phyloP scores from a whole-genome alignment of 2,888 invertebrate species.

The Proisotoma minuta region DNA sequence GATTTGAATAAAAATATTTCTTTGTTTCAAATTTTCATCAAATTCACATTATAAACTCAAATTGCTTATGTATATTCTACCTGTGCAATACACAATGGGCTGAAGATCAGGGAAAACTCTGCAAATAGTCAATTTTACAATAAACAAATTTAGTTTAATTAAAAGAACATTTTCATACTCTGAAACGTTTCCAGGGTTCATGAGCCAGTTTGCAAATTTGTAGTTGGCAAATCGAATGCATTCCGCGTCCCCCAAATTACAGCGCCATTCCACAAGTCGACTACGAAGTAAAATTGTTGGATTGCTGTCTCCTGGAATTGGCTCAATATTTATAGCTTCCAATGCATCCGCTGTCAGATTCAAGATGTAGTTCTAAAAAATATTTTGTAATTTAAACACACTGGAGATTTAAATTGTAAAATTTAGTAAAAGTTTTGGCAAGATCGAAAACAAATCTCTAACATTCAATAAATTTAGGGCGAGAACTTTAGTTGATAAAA shows the following conservation, averaged over 20 bases:
- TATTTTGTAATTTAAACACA: no score
- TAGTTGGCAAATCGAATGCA: conserved; percentile 32
- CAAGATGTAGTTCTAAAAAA: conserved; percentile 34
- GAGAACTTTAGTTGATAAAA: no score
- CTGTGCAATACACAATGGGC: conserved; percentile 36
- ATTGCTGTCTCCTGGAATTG: conserved; percentile 21
- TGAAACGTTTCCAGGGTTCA: conserved; percentile 11
- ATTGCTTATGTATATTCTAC: no score
- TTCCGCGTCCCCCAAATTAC: conserved; percentile 26
- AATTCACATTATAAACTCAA: no score
- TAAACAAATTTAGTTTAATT: neutral
- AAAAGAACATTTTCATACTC: conserved; percentile 14
- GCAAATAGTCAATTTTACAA: neutral
- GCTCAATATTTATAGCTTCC: conserved; percentile 23
- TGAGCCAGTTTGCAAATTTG: conserved; percentile 26
- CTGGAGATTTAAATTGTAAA: no score
- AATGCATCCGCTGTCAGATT: conserved; percentile 24
- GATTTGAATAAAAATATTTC: no score
- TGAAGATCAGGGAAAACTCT: conserved; percentile 39
- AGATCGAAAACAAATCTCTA: no score
- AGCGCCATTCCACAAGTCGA: conserved; percentile 39
- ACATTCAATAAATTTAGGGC: no score
- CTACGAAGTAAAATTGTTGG: conserved; percentile 33
- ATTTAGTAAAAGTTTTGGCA: no score
- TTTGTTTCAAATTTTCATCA: no score